Evolutionary conservation across 2,797 vertebrate genomes (phyloP), one percentile per base, ranked within the genome.

Genomic region (Melanotaenia pygmaea): DNA sequence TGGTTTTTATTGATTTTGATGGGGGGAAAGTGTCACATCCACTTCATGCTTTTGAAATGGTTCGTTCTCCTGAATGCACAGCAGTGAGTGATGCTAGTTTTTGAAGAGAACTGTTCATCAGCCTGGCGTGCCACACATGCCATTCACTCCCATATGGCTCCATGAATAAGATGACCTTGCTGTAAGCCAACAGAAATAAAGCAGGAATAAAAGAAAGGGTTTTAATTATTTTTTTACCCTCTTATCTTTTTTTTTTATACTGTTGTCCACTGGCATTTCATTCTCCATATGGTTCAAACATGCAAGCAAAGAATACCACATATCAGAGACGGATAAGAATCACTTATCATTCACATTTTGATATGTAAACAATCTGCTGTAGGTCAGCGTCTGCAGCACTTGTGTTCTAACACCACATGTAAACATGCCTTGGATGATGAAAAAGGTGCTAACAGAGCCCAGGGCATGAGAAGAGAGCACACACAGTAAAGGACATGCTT

Each of bases 351-450:
- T 73, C 73, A 79, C 65, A 40, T 82, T 90, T 81, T 79, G 72
- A 85, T 77, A 28, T 58, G 72, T 88, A 92, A 92, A 92, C 90
- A 86, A 47, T 86, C 73, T 69, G 87, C 86, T 85, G 88, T 89
- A 88, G 85, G 91, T 88, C 88, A 90, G 86, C 58, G 80, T 75
- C 85, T 83, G 16, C 79, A 85, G 80, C 76, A 59, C 79, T 79
- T 38, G 82, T 76, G 82, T 83, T 72, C 26, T 75, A 63, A 51
- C 67, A 40, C 74, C 70, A 71, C 85, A 77, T 82, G 65, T 92
- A 93, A 93, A 93, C 90, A 93, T 13, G 72, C 56, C 73, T 43
- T 0, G 58, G 63, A 92, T 93, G 93, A 94, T 92, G 85, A 86
- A 94, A 77, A 90, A 86, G 88, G 91, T 91, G 90, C 83, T 82